Evolutionary conservation across 2,113 vertebrate genomes (phyloP).

Genomic region (Cochlearius cochlearius): DNA sequence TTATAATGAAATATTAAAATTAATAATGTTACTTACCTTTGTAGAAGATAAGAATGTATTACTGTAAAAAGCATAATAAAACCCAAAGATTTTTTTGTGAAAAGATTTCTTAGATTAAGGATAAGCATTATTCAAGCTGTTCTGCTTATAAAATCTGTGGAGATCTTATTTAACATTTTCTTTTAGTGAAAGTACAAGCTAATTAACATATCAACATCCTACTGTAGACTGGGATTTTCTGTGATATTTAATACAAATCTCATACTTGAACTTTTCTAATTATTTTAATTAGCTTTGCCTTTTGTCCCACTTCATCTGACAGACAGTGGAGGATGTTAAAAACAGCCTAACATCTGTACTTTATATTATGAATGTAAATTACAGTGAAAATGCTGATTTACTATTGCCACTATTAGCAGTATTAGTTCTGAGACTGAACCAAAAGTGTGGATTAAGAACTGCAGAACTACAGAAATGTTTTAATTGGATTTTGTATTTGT

Average conservation of each 20-base stretch:
- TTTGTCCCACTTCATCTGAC: not conserved
- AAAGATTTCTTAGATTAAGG: not conserved
- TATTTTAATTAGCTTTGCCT: conserved; percentile 31
- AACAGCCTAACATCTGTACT: not conserved
- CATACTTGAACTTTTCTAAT: conserved; percentile 12
- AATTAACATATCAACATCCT: conserved; percentile 22
- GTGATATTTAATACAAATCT: conserved; percentile 8
- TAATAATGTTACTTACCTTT: not conserved
- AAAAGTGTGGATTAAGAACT: not conserved
- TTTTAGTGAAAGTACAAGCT: not conserved
- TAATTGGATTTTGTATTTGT: not conserved
- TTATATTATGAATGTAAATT: not conserved
- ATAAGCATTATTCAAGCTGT: not conserved
- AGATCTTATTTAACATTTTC: not conserved
- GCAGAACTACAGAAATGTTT: not conserved
- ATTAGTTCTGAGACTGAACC: not conserved
- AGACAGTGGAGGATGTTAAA: not conserved
- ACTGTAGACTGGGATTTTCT: not conserved
- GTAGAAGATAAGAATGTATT: not conserved
- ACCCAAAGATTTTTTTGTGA: not conserved
- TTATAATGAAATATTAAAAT: not conserved
- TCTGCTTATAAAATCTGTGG: not conserved
- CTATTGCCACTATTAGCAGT: not conserved
- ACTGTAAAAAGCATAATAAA: not conserved
- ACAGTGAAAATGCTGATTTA: not conserved